These are phyloP conservation scores for Trichopoda pennipes DNA, from an alignment of 2,888 invertebrate genomes.

Conservation along the genomic window DNA sequence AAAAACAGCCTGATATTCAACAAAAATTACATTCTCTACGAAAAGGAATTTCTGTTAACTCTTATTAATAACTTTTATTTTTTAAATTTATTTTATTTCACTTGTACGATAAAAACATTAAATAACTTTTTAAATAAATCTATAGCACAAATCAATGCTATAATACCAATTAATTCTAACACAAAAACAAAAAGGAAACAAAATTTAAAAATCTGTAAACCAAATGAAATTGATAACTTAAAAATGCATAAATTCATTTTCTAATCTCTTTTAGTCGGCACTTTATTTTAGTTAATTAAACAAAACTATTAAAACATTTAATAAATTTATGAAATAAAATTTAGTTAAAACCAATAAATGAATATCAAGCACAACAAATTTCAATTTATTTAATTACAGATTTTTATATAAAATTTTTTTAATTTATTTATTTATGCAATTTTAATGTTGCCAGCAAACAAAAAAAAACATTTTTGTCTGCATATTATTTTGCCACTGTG, in stretches of 20 bases:
- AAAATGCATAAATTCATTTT: constrained; percentile 1
- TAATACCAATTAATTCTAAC: no score
- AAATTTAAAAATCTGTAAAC: no score
- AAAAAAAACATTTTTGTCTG: constrained; percentile 17
- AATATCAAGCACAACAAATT: constrained; percentile 31
- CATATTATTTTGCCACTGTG: constrained; percentile 20
- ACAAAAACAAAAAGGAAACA: no score
- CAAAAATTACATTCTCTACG: no score
- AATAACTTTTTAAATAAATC: no score
- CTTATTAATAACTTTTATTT: no score
- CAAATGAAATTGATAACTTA: neutral
- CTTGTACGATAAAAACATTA: no score
- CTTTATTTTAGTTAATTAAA: constrained; percentile 28
- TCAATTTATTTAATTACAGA: constrained; percentile 39
- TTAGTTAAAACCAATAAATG: constrained; percentile 30
- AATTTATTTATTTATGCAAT: constrained; percentile 32
- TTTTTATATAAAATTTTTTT: constrained; percentile 26
- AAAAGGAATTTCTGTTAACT: no score
- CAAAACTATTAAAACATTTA: constrained; percentile 19
- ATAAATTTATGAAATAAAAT: constrained; percentile 22
- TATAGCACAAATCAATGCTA: no score
- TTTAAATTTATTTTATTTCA: no score
- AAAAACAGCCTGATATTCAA: no score
- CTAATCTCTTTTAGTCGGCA: constrained; percentile 5
- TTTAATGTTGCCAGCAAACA: constrained; percentile 14